Conservation (phyloP, 1,140 invertebrate species). For the Drosophila serrata region DNA sequence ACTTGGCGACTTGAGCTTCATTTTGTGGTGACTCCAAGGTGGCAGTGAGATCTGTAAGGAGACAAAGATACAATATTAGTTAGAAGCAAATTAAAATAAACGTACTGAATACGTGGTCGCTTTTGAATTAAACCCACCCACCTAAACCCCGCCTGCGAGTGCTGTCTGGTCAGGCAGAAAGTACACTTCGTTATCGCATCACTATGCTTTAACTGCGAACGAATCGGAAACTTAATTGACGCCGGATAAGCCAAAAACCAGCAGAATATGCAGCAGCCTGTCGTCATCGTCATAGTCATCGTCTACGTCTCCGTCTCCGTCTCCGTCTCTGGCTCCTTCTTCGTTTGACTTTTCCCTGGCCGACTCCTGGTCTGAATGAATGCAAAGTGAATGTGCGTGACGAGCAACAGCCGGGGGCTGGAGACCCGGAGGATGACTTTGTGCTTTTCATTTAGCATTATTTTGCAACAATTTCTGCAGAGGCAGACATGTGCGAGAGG, state of each 20-base stretch:
- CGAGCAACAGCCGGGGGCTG: slow-evolving; percentile 23
- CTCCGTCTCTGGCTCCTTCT: slow-evolving; percentile 11
- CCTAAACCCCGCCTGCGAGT: not conserved
- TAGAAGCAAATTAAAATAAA: not conserved
- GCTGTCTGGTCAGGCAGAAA: slow-evolving; percentile 36
- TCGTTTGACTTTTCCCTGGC: slow-evolving; percentile 34
- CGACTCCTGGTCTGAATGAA: slow-evolving; percentile 65
- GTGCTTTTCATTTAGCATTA: slow-evolving; percentile 83
- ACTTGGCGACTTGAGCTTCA: slow-evolving; percentile 41
- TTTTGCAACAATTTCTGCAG: slow-evolving; percentile 71
- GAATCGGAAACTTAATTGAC: slow-evolving; percentile 65
- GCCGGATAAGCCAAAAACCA: slow-evolving; percentile 40
- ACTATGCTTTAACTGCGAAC: slow-evolving; percentile 52
- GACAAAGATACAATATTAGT: not conserved
- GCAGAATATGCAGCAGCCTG: slow-evolving; percentile 31
- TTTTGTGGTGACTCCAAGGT: slow-evolving; percentile 15
- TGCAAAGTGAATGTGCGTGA: slow-evolving; percentile 81
- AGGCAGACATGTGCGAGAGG: slow-evolving; percentile 51
- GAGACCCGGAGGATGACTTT: slow-evolving; percentile 64
- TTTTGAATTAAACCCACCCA: too few species aligned
- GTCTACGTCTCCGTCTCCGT: not conserved
- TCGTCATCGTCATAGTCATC: slow-evolving; percentile 32
- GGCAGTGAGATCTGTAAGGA: slow-evolving; percentile 68
- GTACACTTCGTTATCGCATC: slow-evolving; percentile 50
- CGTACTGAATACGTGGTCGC: not conserved